phyloP scores from a whole-genome alignment of 2,113 vertebrate species.

The Toxotes jaculatrix region DNA sequence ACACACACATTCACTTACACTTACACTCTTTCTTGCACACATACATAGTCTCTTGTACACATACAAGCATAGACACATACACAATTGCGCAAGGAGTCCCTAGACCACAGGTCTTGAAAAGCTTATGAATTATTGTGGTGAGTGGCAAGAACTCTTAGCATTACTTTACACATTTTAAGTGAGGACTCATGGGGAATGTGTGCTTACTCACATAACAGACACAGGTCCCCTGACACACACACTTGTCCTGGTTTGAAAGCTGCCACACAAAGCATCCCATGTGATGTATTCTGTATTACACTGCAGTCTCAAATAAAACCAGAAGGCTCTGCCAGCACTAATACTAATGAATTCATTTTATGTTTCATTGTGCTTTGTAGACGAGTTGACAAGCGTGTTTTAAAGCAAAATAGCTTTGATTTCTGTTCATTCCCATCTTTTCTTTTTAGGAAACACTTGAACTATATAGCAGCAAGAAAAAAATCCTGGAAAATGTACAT shows the following conservation, averaged over 20 bases:
- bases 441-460: background rate
- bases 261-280: conserved; percentile 64
- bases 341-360: conserved; percentile 40
- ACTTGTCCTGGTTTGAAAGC: conserved; percentile 61
- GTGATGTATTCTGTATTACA: conserved; percentile 50
- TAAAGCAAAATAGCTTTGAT: conserved; percentile 1
- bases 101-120: conserved; percentile 58
- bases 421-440: background rate
- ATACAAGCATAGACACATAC: conserved; percentile 18
- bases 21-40: conserved; percentile 13
- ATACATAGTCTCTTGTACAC: background rate
- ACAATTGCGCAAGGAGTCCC: conserved; percentile 27
- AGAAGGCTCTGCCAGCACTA: conserved; percentile 34
- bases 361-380: conserved; percentile 13
- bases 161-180: conserved; percentile 70
- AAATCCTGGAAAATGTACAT: background rate
- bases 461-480: background rate
- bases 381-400: conserved; percentile 8
- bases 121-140: conserved; percentile 65
- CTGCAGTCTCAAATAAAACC: conserved; percentile 33
- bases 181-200: conserved; percentile 49
- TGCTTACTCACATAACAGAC: conserved; percentile 67
- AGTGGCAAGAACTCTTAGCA: conserved; percentile 59
- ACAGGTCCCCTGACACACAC: conserved; percentile 57
- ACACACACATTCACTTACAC: conserved; percentile 15